Evolutionary conservation across 2,797 vertebrate species (phyloP), one percentile per base, ranked within the genome.

Genomic region (Hippocampus kuda): DNA sequence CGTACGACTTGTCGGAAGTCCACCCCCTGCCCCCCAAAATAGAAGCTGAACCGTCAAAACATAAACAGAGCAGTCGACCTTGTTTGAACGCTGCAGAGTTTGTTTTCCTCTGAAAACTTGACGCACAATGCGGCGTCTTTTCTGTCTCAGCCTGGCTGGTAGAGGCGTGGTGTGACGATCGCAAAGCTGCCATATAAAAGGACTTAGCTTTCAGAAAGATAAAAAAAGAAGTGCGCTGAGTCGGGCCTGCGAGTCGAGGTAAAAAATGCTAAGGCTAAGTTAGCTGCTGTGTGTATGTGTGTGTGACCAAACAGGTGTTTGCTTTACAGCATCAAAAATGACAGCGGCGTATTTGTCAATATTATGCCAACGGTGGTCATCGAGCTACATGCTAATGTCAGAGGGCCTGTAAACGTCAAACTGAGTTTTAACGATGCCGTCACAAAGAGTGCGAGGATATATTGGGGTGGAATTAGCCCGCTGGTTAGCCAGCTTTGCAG

Each of bases 191-290:
- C 79, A 51, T 69, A 84, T 86, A 27, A 65, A 38, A 9, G 80
- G 82, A 84, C 77, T 70, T 57, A 83, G 80, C 77, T 79, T 8
- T 2, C 34, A 38, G 8, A 27, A 61, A 34, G 8, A 18, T 38
- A 20, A 7, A 18, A 74, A 46, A 65, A 89, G 86, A 84, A 85
- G 83, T 80, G 65, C 87, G 87, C 80, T 76, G 84, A 81, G 84
- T 81, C 82, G 84, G 90, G 88, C 90, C 88, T 90, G 82, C 81
- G 68, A 77, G 72, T 62, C 75, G 81, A 89, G 88, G 87, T 89
- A 87, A 77, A 83, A 65, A 44, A 24, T 44, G 83, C 85, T 72
- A 53, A 69, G n/a, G 84, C 85, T 81, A 72, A 38, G 78, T 75
- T 85, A 83, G 82, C 84, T 22, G 48, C 16, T 27, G 24, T 51